A percentile compares a stretch with the other conserved stretches of the same genome.
These are phyloP conservation scores for Stegophylla sp. DNA, from an alignment of 2,888 invertebrate species.

Conservation along the genomic window DNA sequence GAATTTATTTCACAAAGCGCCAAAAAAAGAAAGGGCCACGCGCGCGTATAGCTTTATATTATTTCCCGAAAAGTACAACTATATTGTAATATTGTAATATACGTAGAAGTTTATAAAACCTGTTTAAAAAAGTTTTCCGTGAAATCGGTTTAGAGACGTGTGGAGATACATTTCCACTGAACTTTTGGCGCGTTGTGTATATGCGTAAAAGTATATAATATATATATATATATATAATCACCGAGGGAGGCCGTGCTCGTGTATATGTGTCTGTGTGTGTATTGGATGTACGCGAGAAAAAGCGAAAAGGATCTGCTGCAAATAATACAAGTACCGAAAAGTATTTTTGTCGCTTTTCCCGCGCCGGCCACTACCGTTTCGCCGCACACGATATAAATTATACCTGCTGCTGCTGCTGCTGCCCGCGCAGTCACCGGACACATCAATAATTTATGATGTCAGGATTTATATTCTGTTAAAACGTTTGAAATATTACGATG, in stretches of 20 bases:
- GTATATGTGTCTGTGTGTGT: not conserved
- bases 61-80: too few relatives aligned
- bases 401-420: too few relatives aligned
- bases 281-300: not conserved
- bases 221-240: not conserved
- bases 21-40: not conserved
- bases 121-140: constrained; percentile 42
- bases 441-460: too few relatives aligned
- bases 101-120: constrained; percentile 12
- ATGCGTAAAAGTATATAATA: not conserved
- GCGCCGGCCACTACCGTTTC: not conserved
- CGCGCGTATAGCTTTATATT: too few relatives aligned
- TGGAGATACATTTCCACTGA: constrained; percentile 21
- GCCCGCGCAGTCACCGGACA: too few relatives aligned
- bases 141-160: constrained; percentile 50
- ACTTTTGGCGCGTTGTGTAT: constrained; percentile 6
- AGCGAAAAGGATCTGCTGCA: not conserved
- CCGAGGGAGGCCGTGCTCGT: not conserved
- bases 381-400: too few relatives aligned
- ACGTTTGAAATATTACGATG: too few relatives aligned
- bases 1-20: constrained; percentile 17
- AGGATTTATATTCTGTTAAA: too few relatives aligned
- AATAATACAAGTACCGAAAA: not conserved
- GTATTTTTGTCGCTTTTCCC: not conserved
- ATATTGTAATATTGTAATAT: not conserved